Evolutionary conservation across 2,888 invertebrate genomes (phyloP), one percentile per base, ranked within the genome.

Genomic region (Cinara cedri): DNA sequence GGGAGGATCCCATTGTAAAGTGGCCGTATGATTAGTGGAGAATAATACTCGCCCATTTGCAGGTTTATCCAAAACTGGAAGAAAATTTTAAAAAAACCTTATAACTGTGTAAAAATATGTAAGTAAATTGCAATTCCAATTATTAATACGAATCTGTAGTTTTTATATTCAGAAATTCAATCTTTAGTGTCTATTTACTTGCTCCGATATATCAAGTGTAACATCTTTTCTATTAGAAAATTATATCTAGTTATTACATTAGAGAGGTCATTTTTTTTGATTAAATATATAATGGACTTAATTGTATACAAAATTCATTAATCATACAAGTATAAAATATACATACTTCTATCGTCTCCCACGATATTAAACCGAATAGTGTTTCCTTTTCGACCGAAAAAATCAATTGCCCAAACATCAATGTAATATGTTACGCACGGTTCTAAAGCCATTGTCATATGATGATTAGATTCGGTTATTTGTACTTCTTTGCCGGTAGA

Each of bases 1-100:
- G 6, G 51, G 51, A 19, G n/a, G 26, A 51, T 68, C 68, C 68
- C 68, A 68, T 19, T 68, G 68, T 13, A 68, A 19, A 26, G 51
- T 51, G 16, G 51, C 68, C 0, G 51, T 68, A 24, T 46, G 13
- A 10, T 51, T 68, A 4, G 68, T 51, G 13, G n/a, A 51, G 34
- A 51, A 51, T 26, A 68, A 19, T 34, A 34, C 51, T 26, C 68
- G 68, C 13, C 68, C 68, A 26, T 68, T 68, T 14, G 0, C 10
- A 0, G 68, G 68, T 19, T 68, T 68, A 11, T 34, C 51, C 13
- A 68, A 51, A 34, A 51, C 68, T 68, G 49, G 26, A 65, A 44
- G 44, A 44, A 44, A 8, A n/a, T n/a, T n/a, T n/a, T n/a, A n/a
- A n/a, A n/a, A n/a, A n/a, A n/a, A n/a, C n/a, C n/a, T n/a, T n/a